Conservation (phyloP, 2,797 vertebrate species). For the Lepus oiostolus region DNA sequence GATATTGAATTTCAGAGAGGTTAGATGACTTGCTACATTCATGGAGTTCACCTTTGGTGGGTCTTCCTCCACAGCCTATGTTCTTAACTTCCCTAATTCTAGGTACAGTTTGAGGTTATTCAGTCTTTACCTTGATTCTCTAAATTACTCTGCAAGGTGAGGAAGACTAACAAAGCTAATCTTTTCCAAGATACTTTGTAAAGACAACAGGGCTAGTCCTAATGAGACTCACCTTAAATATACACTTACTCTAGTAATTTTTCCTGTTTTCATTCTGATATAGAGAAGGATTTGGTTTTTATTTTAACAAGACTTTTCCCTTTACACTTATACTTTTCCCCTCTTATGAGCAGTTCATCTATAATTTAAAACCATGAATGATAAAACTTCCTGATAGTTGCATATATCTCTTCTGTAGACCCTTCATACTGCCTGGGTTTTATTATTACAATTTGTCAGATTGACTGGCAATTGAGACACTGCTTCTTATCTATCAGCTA, state of each 20-base stretch:
- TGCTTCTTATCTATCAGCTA: slow-evolving; percentile 61
- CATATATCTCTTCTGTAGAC: background rate
- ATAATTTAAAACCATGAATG: slow-evolving; percentile 58
- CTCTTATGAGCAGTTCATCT: background rate
- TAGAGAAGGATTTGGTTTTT: slow-evolving; percentile 12
- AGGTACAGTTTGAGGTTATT: background rate
- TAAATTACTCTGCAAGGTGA: background rate
- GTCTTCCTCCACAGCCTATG: background rate
- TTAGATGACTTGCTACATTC: background rate
- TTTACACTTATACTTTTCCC: slow-evolving; percentile 13
- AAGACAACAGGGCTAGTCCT: background rate
- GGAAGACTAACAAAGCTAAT: background rate
- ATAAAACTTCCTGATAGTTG: slow-evolving; percentile 46
- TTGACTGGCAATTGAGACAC: background rate
- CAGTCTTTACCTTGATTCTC: background rate
- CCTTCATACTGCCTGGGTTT: slow-evolving; percentile 49
- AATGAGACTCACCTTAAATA: background rate
- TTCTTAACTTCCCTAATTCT: background rate
- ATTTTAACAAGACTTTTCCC: slow-evolving; percentile 62
- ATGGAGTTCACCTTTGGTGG: background rate
- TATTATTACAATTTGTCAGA: slow-evolving; percentile 71
- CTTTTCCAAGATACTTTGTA: background rate
- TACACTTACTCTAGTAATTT: background rate
- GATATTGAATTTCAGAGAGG: background rate
- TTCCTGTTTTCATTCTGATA: slow-evolving; percentile 47